Percentiles rank a stretch among this genome's conserved stretches.
These are phyloP conservation scores for Pleuronectes platessa DNA, from an alignment of 2,113 vertebrate genomes.

Conservation along the genomic window DNA sequence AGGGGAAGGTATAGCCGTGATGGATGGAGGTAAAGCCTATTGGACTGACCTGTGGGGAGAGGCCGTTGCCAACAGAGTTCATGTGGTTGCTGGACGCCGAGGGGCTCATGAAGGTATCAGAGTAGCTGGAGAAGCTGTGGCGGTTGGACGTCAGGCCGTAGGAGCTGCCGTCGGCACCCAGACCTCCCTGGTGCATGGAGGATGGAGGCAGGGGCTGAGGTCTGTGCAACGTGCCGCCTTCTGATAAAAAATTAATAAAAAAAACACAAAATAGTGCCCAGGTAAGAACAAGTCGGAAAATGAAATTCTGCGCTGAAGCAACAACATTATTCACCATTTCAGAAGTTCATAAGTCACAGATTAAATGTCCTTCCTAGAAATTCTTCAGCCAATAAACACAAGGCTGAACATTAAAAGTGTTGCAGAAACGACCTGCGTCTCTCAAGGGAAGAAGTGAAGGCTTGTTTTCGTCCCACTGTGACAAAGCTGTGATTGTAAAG, in stretches of 20 bases:
- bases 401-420: conserved; percentile 15
- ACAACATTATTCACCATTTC: neutral
- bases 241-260: conserved; percentile 74
- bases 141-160: conserved; percentile 92
- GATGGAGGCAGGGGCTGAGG: conserved; percentile 97
- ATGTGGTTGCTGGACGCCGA: conserved; percentile 95
- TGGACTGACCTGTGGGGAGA: conserved; percentile 94
- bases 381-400: conserved; percentile 14
- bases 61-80: conserved; percentile 96
- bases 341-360: conserved; percentile 14
- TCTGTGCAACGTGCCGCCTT: conserved; percentile 94
- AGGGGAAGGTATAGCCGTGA: neutral
- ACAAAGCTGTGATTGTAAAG: conserved; percentile 63
- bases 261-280: conserved; percentile 4
- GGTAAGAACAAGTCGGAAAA: conserved; percentile 1
- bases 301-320: neutral
- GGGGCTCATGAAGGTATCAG: conserved; percentile 96
- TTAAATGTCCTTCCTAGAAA: conserved; percentile 15
- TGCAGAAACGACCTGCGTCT: neutral
- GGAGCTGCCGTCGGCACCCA: conserved; percentile 87
- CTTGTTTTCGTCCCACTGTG: conserved; percentile 20
- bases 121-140: conserved; percentile 98
- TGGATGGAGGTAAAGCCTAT: neutral
- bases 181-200: conserved; percentile 98
- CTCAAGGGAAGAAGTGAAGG: neutral